These are phyloP conservation scores for Pimephales promelas DNA, from an alignment of 2,113 vertebrate species.

Conservation along the genomic window DNA sequence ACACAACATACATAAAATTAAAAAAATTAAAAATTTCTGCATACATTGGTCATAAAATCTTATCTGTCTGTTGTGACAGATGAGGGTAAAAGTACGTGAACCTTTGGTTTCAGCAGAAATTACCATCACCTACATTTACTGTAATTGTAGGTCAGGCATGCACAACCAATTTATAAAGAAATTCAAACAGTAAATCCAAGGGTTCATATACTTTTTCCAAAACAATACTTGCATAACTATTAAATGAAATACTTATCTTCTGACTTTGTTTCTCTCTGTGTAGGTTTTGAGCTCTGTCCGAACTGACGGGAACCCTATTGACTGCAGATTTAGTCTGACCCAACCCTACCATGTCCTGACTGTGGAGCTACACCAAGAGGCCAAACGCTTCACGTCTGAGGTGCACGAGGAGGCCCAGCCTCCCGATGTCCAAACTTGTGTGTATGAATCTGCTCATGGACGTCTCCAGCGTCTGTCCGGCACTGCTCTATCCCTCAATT, in stretches of 20 bases:
- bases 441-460: constrained; percentile 80
- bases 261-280: neutral
- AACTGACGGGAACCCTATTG: constrained; percentile 83
- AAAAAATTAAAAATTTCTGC: too few species aligned
- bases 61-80: neutral
- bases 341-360: constrained; percentile 87
- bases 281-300: constrained; percentile 83
- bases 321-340: constrained; percentile 81
- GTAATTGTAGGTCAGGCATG: neutral
- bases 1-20: neutral
- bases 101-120: neutral
- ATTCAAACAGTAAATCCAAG: neutral
- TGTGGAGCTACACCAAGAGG: constrained; percentile 76
- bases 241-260: neutral
- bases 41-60: too few species aligned
- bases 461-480: constrained; percentile 78
- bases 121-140: neutral
- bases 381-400: constrained; percentile 74
- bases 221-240: neutral
- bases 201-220: neutral
- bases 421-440: constrained; percentile 76
- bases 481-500: constrained; percentile 79
- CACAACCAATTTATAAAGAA: neutral
- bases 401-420: constrained; percentile 73
- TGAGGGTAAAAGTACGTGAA: neutral